A percentile compares a stretch with the other conserved stretches of the same genome.
Conservation (phyloP, 2,797 vertebrate genomes). For the Rhinoraja longicauda region DNA sequence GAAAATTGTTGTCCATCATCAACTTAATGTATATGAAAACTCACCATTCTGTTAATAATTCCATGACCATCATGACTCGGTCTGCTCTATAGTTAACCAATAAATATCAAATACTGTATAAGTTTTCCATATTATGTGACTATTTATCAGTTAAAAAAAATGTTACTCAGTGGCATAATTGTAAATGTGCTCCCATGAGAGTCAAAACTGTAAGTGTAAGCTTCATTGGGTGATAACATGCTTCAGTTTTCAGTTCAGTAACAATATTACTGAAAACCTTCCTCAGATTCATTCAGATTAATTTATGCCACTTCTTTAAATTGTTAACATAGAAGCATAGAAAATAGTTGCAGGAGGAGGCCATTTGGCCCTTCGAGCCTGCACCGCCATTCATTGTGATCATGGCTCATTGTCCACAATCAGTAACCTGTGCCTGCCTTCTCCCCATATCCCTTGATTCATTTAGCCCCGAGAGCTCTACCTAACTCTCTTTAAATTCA, state of each 20-base stretch:
- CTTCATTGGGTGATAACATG: neutral
- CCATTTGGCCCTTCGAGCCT: no score
- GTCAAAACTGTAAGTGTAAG: neutral
- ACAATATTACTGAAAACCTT: no score
- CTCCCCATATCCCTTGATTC: no score
- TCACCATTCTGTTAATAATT: neutral
- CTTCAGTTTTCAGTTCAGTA: neutral
- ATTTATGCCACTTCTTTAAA: neutral
- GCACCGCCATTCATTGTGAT: no score
- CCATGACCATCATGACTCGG: neutral
- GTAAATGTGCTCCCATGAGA: neutral
- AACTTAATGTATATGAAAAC: neutral
- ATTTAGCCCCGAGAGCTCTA: no score
- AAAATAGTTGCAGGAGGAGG: no score
- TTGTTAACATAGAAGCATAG: no score
- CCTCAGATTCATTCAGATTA: neutral
- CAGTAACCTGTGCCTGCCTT: no score
- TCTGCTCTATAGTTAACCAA: neutral
- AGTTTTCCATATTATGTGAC: no score
- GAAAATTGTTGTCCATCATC: neutral
- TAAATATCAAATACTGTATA: neutral
- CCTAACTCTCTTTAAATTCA: no score
- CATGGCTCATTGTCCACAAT: no score
- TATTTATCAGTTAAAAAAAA: constrained; percentile 5
- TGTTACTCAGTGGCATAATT: neutral